Evolutionary conservation across 2,888 invertebrate genomes (phyloP).

Genomic region (Sipha maydis): DNA sequence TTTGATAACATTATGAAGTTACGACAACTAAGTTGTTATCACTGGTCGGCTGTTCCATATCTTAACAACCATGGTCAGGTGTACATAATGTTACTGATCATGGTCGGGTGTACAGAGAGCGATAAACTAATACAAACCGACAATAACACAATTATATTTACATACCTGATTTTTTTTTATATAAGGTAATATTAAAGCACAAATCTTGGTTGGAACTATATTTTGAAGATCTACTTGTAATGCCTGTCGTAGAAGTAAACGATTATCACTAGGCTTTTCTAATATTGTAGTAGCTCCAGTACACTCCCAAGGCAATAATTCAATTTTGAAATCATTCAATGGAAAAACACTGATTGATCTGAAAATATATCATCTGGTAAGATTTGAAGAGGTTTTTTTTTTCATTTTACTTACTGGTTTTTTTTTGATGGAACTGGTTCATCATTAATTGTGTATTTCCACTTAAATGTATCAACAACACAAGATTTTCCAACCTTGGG

Average conservation of each 20-base stretch:
- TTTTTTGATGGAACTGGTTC: slow-evolving; percentile 58
- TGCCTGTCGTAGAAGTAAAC: slow-evolving; percentile 47
- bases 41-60: no score
- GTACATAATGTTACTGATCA: no score
- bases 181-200: slow-evolving; percentile 54
- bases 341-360: slow-evolving; percentile 43
- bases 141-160: not conserved
- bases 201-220: slow-evolving; percentile 52
- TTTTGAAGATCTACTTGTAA: slow-evolving; percentile 54
- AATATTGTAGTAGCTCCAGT: slow-evolving; percentile 53
- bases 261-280: slow-evolving; percentile 48
- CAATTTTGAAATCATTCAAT: slow-evolving; percentile 54
- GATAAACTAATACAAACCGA: no score
- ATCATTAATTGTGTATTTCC: slow-evolving; percentile 51
- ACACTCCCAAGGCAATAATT: slow-evolving; percentile 56
- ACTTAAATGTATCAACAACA: slow-evolving; percentile 58
- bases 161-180: slow-evolving; percentile 57
- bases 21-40: no score
- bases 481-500: slow-evolving; percentile 56
- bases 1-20: no score
- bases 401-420: slow-evolving; percentile 26
- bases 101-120: no score
- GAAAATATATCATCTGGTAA: not conserved
- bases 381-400: not conserved
- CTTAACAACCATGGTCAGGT: no score